Evolutionary conservation across 2,113 vertebrate species (phyloP).

Genomic region (Beaufortia kweichowensis): DNA sequence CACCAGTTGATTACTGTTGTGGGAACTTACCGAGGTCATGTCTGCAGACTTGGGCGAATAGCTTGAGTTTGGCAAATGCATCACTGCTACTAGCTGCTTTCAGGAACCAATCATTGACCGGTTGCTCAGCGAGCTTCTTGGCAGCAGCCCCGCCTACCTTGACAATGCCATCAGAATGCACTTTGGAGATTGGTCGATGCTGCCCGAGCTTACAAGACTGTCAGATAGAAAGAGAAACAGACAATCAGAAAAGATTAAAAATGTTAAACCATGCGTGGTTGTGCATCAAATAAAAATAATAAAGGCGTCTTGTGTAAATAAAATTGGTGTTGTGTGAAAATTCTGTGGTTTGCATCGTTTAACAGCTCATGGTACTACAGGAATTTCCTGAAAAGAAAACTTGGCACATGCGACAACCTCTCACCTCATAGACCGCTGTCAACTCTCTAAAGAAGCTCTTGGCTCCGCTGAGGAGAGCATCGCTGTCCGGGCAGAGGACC

Average conservation of each 20-base stretch:
- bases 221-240: slow-evolving; percentile 10
- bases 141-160: slow-evolving; percentile 86
- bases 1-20: background rate
- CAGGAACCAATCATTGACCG: slow-evolving; percentile 95
- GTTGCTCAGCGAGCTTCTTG: slow-evolving; percentile 86
- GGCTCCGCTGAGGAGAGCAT: slow-evolving; percentile 90
- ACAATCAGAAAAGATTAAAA: background rate
- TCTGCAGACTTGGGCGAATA: slow-evolving; percentile 97
- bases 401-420: background rate
- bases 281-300: no score
- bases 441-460: slow-evolving; percentile 96
- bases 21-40: slow-evolving; percentile 86
- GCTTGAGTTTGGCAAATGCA: slow-evolving; percentile 92
- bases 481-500: slow-evolving; percentile 95
- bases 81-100: slow-evolving; percentile 88
- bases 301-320: background rate
- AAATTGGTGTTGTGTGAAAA: no score
- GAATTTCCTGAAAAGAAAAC: background rate
- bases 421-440: slow-evolving; percentile 95
- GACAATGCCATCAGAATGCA: slow-evolving; percentile 90
- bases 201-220: slow-evolving; percentile 96
- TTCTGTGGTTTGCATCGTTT: no score
- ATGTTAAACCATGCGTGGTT: background rate
- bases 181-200: slow-evolving; percentile 94
- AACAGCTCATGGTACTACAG: background rate